A percentile compares a stretch with the other conserved stretches of the same genome.
Conservation (phyloP, 2,888 invertebrate genomes). For the Cantharis flavilabris region DNA sequence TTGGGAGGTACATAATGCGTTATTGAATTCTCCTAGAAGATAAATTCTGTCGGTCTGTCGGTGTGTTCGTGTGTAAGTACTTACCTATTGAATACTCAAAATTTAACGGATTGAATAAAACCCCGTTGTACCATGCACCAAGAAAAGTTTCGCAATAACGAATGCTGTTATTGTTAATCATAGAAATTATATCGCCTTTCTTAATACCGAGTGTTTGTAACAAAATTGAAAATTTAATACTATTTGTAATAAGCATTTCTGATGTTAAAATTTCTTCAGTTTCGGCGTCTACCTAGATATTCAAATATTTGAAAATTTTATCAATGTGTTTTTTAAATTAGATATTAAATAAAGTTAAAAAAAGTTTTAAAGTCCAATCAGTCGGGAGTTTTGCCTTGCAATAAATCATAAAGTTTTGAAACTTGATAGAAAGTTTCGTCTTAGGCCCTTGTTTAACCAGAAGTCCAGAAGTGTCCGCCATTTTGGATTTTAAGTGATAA, state of each 20-base stretch:
- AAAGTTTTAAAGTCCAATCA: too few relatives aligned
- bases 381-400: too few relatives aligned
- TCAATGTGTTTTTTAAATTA: too few relatives aligned
- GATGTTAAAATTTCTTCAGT: neutral
- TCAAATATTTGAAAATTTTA: neutral
- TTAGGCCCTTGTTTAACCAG: too few relatives aligned
- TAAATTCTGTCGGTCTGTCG: neutral
- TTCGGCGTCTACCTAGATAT: neutral
- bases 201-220: slow-evolving; percentile 28
- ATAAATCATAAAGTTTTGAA: too few relatives aligned
- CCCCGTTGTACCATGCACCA: slow-evolving; percentile 41
- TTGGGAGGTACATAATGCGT: slow-evolving; percentile 63
- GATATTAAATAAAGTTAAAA: too few relatives aligned
- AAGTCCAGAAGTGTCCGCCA: too few relatives aligned
- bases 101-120: slow-evolving; percentile 40
- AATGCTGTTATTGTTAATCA: slow-evolving; percentile 42
- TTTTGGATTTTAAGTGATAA: too few relatives aligned
- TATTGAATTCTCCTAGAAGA: neutral
- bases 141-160: slow-evolving; percentile 41
- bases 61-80: neutral
- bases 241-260: neutral
- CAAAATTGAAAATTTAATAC: neutral
- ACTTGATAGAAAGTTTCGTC: too few relatives aligned
- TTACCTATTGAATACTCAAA: slow-evolving; percentile 37
- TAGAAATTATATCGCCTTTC: slow-evolving; percentile 36